Evolutionary conservation across 2,797 vertebrate genomes (phyloP), one percentile per base, ranked within the genome.

Genomic region (Acanthornis magna): DNA sequence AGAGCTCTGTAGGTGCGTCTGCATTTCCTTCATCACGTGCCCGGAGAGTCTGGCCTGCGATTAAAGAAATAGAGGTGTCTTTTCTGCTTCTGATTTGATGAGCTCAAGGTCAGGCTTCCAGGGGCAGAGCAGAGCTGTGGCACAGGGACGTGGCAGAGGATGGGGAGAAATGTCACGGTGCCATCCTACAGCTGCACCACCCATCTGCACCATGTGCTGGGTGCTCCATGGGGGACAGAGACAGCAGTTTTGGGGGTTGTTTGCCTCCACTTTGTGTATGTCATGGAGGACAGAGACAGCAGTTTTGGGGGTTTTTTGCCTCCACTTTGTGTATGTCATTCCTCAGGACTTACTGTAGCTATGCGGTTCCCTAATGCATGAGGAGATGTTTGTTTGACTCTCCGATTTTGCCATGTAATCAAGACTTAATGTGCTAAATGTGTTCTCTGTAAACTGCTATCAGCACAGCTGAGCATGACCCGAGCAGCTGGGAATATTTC

Each of bases 401-500:
- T 70, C 70, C 77, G 10, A 63, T 85, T 94, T 93, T 72, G 50
- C 42, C 42, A 4, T 43, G 47, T 85, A 53, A 81, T 88, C 71
- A 88, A 71, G 42, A 34, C 54, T 55, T 60, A 78, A 77, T 74
- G 80, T 96, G 34, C 74, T 95, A 83, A 83, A 77, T 55, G 34
- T 81, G 36, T 40, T 92, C 32, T 5, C 27, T 38, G 43, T 76
- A 71, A 26, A 10, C 45, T 75, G 53, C 55, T 78, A 94, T 85
- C 23, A 86, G 62, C 82, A 89, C 38, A 82, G 67, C 61, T 58
- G 54, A 82, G 29, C 65, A 17, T 40, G 54, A 36, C 75, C 89
- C 57, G 74, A n/a, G 77, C 89, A 72, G 47, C 74, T 94, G 75
- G 70, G 47, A 90, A 77, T 89, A 92, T 89, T 96, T 88, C 83